These are phyloP conservation scores for Pentalonia nigronervosa DNA, from an alignment of 1,140 invertebrate species.

Conservation along the genomic window DNA sequence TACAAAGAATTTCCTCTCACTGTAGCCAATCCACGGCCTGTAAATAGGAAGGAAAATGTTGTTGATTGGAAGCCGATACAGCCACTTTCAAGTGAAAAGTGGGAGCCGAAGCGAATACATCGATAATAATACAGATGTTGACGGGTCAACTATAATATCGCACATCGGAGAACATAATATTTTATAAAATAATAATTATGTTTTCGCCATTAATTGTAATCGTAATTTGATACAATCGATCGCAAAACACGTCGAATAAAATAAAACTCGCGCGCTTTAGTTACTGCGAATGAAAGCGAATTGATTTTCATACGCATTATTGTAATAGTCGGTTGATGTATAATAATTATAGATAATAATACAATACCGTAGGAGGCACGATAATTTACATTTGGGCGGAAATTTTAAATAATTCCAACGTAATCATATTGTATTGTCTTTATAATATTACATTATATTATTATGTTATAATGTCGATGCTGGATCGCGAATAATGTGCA, in stretches of 20 bases:
- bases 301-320: not conserved
- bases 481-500: not conserved
- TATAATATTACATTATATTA: not conserved
- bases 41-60: too few relatives aligned
- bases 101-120: too few relatives aligned
- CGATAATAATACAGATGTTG: too few relatives aligned
- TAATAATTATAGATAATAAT: too few relatives aligned
- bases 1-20: too few relatives aligned
- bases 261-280: not conserved
- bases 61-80: too few relatives aligned
- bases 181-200: too few relatives aligned
- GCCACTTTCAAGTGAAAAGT: too few relatives aligned
- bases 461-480: not conserved
- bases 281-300: not conserved
- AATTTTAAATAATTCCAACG: not conserved
- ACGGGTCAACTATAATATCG: too few relatives aligned
- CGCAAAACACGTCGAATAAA: not conserved
- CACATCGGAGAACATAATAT: too few relatives aligned
- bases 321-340: not conserved
- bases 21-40: too few relatives aligned
- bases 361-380: not conserved
- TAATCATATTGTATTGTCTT: slow-evolving; percentile 1
- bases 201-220: not conserved
- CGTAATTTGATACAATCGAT: not conserved
- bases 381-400: not conserved